These are phyloP conservation scores for Carapus acus DNA, from an alignment of 2,797 vertebrate species.

Conservation along the genomic window DNA sequence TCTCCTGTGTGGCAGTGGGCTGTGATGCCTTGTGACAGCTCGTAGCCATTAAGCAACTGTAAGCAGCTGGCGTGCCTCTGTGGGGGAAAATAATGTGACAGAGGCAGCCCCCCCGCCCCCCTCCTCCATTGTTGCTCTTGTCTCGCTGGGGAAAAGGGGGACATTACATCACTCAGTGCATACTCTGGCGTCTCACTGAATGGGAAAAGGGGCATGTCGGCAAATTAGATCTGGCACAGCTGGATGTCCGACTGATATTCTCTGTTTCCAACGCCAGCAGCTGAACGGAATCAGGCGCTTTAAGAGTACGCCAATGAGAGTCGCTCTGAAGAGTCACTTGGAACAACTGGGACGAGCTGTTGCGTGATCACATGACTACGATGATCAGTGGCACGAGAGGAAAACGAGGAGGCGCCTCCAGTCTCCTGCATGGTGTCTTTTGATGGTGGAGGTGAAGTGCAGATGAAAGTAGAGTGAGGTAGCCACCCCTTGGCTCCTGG, in stretches of 20 bases:
- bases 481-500: conserved; percentile 17
- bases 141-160: conserved; percentile 66
- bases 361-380: no score
- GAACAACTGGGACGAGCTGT: no score
- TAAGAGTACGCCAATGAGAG: no score
- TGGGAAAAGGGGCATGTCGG: conserved; percentile 31
- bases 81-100: conserved; percentile 73
- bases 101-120: conserved; percentile 55
- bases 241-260: conserved; percentile 44
- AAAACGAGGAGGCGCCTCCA: neutral
- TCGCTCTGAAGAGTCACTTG: no score
- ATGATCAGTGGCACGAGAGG: neutral
- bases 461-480: conserved; percentile 45
- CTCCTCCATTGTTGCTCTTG: conserved; percentile 67
- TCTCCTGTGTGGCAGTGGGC: conserved; percentile 65
- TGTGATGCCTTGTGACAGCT: conserved; percentile 76
- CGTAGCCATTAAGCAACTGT: conserved; percentile 77
- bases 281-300: conserved; percentile 3
- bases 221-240: conserved; percentile 53
- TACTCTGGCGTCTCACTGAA: conserved; percentile 42
- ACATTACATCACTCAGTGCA: conserved; percentile 64
- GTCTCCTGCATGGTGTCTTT: conserved; percentile 24
- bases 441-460: conserved; percentile 28
- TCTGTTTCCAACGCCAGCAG: conserved; percentile 19
- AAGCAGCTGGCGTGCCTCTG: conserved; percentile 74